Conservation (phyloP, 1,140 invertebrate genomes). For the Spodoptera litura region DNA sequence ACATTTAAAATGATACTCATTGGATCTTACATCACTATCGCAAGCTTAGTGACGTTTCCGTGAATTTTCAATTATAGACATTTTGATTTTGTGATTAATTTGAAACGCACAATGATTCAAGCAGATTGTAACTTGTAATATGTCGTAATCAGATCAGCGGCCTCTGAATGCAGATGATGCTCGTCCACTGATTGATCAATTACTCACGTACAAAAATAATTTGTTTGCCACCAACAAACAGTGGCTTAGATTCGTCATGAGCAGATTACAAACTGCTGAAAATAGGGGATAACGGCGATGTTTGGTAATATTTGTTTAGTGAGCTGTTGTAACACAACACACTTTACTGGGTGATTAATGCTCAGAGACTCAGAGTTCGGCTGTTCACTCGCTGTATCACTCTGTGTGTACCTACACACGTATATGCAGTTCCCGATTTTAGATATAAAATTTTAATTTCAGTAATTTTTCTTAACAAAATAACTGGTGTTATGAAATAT, state of each 20-base stretch:
- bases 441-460: no score
- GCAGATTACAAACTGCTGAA: constrained; percentile 21
- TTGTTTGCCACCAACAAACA: constrained; percentile 1
- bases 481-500: no score
- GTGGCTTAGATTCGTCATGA: constrained; percentile 27
- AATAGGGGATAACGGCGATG: constrained; percentile 12
- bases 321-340: constrained; percentile 17
- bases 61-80: constrained; percentile 8
- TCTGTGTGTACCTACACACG: no score
- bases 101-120: constrained; percentile 12
- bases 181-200: background rate
- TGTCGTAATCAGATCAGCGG: constrained; percentile 8
- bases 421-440: no score
- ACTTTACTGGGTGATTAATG: constrained; percentile 13
- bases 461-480: no score
- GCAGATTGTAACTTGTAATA: background rate
- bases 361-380: background rate
- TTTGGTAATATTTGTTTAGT: background rate
- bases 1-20: constrained; percentile 6
- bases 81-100: background rate
- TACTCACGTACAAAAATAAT: constrained; percentile 22
- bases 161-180: constrained; percentile 1
- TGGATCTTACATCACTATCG: background rate
- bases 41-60: background rate
- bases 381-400: no score